These are phyloP conservation scores for Eristalinus sepulchralis DNA, from an alignment of 2,888 invertebrate species.

Conservation along the genomic window DNA sequence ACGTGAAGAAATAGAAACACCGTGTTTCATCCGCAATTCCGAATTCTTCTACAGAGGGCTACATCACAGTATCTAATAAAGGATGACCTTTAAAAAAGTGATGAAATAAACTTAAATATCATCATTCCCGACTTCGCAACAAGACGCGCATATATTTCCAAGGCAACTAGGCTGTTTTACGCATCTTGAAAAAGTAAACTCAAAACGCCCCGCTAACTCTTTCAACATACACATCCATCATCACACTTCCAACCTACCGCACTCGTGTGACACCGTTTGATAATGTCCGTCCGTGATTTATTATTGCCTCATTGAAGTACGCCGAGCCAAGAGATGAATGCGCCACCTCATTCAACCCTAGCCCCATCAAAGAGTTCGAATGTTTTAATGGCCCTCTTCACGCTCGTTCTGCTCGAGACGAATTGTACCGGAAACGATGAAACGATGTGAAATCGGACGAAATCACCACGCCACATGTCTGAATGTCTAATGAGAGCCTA, in stretches of 20 bases:
- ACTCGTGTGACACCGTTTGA: not conserved
- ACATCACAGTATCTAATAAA: too few species aligned
- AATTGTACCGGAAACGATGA: constrained; percentile 29
- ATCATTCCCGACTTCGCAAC: not conserved
- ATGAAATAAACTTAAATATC: not conserved
- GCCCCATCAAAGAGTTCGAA: not conserved
- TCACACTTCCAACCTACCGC: not conserved
- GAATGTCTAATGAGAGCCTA: constrained; percentile 20
- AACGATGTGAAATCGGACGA: constrained; percentile 3
- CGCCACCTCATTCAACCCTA: not conserved
- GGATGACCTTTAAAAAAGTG: not conserved
- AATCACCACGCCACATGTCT: not conserved
- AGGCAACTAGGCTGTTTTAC: too few species aligned
- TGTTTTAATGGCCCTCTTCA: not conserved
- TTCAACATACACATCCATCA: not conserved
- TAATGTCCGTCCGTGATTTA: not conserved
- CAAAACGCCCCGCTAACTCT: not conserved
- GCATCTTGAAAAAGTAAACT: not conserved
- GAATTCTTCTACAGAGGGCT: too few species aligned
- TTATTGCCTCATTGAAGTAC: not conserved
- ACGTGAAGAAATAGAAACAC: too few species aligned
- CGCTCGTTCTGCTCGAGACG: not conserved
- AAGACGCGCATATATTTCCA: not conserved
- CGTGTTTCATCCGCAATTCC: too few species aligned
- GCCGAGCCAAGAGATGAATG: not conserved